Evolutionary conservation across 2,113 vertebrate genomes (phyloP).

Genomic region (Nycticryphes semicollaris): DNA sequence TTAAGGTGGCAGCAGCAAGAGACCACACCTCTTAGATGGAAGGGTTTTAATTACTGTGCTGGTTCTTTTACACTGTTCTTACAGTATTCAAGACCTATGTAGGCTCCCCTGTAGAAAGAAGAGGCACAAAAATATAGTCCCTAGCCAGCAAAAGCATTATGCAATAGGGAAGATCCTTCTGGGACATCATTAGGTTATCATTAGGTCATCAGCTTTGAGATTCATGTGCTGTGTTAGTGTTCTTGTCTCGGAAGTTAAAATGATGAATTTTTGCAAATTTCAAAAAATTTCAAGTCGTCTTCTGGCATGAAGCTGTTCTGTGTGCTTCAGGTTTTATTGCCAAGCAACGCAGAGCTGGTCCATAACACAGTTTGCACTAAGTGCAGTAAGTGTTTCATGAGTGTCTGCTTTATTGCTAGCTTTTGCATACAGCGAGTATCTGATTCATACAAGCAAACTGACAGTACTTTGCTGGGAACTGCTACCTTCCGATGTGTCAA

Average conservation of each 20-base stretch:
- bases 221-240: background rate
- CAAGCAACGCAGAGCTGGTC: background rate
- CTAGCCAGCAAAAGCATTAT: background rate
- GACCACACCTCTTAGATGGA: background rate
- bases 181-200: background rate
- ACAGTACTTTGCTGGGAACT: background rate
- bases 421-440: background rate
- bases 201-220: background rate
- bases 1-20: background rate
- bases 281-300: background rate
- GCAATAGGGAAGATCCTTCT: background rate
- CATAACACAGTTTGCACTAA: background rate
- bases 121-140: background rate
- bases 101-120: background rate
- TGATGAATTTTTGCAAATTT: background rate
- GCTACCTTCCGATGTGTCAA: background rate
- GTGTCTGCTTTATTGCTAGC: background rate
- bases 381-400: background rate
- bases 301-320: background rate
- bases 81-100: background rate
- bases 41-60: background rate
- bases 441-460: background rate
- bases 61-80: background rate
- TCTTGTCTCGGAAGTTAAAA: background rate
- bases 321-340: background rate